These are phyloP conservation scores for Eulemur mongoz DNA, from an alignment of 2,797 vertebrate species.

Conservation along the genomic window DNA sequence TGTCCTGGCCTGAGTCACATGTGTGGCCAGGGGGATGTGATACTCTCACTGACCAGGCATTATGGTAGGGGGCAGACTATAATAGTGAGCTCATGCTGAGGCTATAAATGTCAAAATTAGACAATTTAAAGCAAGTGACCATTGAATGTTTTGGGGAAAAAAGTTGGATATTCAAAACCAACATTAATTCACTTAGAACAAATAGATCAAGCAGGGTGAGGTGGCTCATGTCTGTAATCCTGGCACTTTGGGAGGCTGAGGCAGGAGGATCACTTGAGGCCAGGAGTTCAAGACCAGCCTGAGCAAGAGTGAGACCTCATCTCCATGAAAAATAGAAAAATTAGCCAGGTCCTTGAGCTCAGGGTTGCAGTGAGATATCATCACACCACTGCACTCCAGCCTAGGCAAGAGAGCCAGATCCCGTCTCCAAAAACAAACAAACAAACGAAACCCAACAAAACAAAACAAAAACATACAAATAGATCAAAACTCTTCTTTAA, in stretches of 20 bases:
- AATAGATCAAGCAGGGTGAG: neutral
- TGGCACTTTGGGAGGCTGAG: neutral
- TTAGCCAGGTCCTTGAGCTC: neutral
- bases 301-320: neutral
- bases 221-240: neutral
- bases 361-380: neutral
- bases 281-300: neutral
- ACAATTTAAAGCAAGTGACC: neutral
- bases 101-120: neutral
- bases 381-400: neutral
- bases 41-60: neutral
- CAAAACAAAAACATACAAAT: too few relatives aligned
- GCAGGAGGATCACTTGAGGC: neutral
- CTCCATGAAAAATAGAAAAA: neutral
- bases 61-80: neutral
- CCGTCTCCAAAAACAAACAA: too few relatives aligned
- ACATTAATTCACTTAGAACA: slow-evolving; percentile 1
- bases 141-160: neutral
- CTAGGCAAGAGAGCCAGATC: neutral
- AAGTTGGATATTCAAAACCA: neutral
- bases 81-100: neutral
- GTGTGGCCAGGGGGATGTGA: neutral
- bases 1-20: neutral
- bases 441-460: too few relatives aligned
- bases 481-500: too few relatives aligned